Conservation (phyloP, 2,888 invertebrate genomes). For the Micoletzkya japonica region DNA sequence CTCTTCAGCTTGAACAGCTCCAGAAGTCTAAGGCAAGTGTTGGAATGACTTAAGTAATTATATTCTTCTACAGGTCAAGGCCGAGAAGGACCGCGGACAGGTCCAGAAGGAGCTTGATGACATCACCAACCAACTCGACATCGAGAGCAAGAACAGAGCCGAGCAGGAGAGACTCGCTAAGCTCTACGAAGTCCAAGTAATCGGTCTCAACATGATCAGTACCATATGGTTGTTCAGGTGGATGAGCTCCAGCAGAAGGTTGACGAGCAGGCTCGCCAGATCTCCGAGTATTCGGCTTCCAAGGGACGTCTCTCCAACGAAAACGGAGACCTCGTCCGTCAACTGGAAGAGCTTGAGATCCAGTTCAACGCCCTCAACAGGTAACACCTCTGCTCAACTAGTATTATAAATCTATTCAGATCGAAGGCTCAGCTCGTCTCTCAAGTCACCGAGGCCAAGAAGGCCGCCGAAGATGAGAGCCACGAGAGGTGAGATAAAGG, state of each 20-base stretch:
- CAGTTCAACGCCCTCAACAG: conserved; percentile 85
- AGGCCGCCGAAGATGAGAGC: conserved; percentile 86
- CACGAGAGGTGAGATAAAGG: conserved; percentile 44
- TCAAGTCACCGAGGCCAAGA: conserved; percentile 86
- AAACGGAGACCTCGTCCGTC: conserved; percentile 91
- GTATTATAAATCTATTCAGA: too few relatives aligned
- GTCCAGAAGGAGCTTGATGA: conserved; percentile 31
- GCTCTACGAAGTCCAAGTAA: conserved; percentile 66
- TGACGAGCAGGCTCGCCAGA: conserved; percentile 88
- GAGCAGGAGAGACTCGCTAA: conserved; percentile 60
- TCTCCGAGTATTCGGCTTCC: conserved; percentile 80
- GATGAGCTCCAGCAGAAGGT: conserved; percentile 92
- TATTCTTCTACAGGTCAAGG: conserved; percentile 72
- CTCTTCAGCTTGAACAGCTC: conserved; percentile 98
- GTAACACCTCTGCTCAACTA: conserved; percentile 75
- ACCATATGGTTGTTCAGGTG: conserved; percentile 66
- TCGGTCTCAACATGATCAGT: not conserved
- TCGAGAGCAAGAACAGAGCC: conserved; percentile 53
- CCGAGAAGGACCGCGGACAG: conserved; percentile 67
- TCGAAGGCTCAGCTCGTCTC: conserved; percentile 67
- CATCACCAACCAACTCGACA: conserved; percentile 47
- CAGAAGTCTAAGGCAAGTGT: conserved; percentile 92
- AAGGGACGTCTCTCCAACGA: conserved; percentile 98
- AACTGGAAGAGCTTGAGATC: conserved; percentile 83
- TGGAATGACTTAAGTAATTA: not conserved